Conservation (phyloP, 2,797 vertebrate species). For the Mionectes olivaceus region DNA sequence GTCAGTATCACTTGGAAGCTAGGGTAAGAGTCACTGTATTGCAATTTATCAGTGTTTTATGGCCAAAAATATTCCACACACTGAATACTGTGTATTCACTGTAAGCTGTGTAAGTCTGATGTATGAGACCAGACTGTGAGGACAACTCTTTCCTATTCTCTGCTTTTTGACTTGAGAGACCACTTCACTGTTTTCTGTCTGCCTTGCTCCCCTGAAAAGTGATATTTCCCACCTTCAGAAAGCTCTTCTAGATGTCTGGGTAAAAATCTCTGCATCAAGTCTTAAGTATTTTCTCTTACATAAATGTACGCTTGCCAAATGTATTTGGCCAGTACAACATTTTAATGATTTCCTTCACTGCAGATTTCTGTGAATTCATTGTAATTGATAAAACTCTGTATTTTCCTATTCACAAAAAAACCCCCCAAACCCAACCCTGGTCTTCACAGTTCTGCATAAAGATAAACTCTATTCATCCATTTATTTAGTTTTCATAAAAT, state of each 20-base stretch:
- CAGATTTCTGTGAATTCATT: constrained; percentile 39
- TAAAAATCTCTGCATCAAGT: not conserved
- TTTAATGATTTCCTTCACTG: constrained; percentile 45
- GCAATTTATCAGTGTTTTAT: not conserved
- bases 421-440: not conserved
- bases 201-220: not conserved
- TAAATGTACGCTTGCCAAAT: accelerated
- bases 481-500: constrained; percentile 37
- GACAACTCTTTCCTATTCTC: not conserved
- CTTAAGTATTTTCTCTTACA: not conserved
- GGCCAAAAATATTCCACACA: not conserved
- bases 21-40: not conserved
- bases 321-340: constrained; percentile 1
- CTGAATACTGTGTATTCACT: not conserved
- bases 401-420: constrained; percentile 2
- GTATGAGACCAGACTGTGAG: not conserved
- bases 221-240: not conserved
- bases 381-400: constrained; percentile 22
- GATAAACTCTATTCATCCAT: constrained; percentile 17
- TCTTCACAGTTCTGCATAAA: not conserved
- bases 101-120: not conserved
- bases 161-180: not conserved
- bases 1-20: not conserved
- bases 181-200: not conserved
- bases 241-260: not conserved